Evolutionary conservation across 2,888 invertebrate species (phyloP), one percentile per base, ranked within the genome.

Genomic region (Acrocyrtus sp.): DNA sequence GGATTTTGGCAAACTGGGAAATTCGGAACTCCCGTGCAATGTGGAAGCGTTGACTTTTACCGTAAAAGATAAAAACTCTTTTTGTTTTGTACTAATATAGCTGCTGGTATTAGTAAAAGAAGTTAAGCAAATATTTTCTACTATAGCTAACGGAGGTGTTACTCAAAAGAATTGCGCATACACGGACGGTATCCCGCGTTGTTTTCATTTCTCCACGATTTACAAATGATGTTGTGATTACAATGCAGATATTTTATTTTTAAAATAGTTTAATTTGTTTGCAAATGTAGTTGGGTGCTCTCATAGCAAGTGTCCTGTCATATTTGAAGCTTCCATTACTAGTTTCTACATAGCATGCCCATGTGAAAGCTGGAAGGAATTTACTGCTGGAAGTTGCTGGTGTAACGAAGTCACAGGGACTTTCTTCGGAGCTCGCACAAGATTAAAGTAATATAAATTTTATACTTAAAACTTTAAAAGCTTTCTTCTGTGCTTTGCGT

Each of bases 351-450:
- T 50, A 22, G 22, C 50, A n/a, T 50, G 50, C 15, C 50, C 50
- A 4, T 50, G 50, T 50, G 24, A 24, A 5, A 50, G 50, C n/a
- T 50, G 50, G 50, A n/a, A 10, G 26, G n/a, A 26, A n/a, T 50
- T 5, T 8, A 50, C 8, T 24, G 12, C 8, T 24, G 24, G 24
- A 24, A 22, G 10, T 2, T 50, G 50, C n/a, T n/a, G 6, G 8
- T 50, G 50, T 50, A 24, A 10, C n/a, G n/a, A n/a, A n/a, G n/a
- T n/a, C n/a, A n/a, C n/a, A n/a, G n/a, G n/a, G n/a, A n/a, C n/a
- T n/a, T n/a, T n/a, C n/a, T n/a, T n/a, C n/a, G n/a, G n/a, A n/a
- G n/a, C n/a, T n/a, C n/a, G n/a, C n/a, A n/a, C n/a, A n/a, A n/a
- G n/a, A n/a, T n/a, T n/a, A n/a, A n/a, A n/a, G n/a, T n/a, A n/a